phyloP scores from a whole-genome alignment of 2,797 vertebrate species.

The Hirundo rustica region DNA sequence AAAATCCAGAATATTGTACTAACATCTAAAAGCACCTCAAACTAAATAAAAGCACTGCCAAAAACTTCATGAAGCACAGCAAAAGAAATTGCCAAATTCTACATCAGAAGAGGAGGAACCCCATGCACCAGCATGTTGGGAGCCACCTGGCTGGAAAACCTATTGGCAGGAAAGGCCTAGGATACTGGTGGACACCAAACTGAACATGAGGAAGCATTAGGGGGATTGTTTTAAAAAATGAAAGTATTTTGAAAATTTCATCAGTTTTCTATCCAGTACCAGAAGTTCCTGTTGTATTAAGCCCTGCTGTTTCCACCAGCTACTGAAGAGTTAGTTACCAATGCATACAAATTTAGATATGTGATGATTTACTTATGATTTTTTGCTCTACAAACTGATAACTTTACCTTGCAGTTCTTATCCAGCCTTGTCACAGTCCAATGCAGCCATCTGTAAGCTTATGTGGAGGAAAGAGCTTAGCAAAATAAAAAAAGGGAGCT shows the following conservation, averaged over 20 bases:
- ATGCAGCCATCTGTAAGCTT: slow-evolving; percentile 63
- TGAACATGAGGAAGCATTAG: not conserved
- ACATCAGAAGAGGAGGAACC: not conserved
- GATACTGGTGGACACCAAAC: not conserved
- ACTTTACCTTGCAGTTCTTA: slow-evolving; percentile 54
- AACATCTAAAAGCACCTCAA: not conserved
- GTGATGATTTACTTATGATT: slow-evolving; percentile 31
- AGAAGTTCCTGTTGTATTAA: not conserved
- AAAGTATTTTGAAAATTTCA: not conserved
- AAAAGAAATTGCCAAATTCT: not conserved
- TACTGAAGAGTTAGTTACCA: slow-evolving; percentile 29
- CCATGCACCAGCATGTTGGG: not conserved
- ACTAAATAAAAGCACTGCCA: not conserved
- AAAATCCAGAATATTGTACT: not conserved
- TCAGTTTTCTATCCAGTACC: not conserved
- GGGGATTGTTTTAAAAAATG: not conserved
- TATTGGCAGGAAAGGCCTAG: not conserved
- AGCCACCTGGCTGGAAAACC: not conserved
- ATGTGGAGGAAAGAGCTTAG: slow-evolving; percentile 66
- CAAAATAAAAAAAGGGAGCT: slow-evolving; percentile 38
- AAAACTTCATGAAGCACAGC: not conserved
- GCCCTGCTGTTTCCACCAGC: not conserved
- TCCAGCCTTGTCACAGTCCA: slow-evolving; percentile 64
- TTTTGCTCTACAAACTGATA: slow-evolving; percentile 50
- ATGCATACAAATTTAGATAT: not conserved